A percentile compares a stretch with the other conserved stretches of the same genome.
phyloP scores from a whole-genome alignment of 2,113 vertebrate species.

The Mastomys natalensis region DNA sequence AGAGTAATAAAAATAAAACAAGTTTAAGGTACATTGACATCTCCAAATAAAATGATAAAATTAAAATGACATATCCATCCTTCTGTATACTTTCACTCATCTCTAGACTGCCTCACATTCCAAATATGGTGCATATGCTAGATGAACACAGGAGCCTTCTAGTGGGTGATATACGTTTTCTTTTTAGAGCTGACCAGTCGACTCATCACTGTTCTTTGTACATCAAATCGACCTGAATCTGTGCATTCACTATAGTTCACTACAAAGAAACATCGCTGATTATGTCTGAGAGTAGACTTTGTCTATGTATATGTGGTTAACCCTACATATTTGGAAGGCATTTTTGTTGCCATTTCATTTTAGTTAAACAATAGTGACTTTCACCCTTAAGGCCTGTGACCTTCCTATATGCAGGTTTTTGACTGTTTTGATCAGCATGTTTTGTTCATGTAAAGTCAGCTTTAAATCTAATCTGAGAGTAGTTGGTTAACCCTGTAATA shows the following conservation, averaged over 20 bases:
- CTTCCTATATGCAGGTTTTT: neutral
- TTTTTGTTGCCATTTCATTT: neutral
- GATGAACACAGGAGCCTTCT: neutral
- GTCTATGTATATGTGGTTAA: neutral
- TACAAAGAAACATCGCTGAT: neutral
- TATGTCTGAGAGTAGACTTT: neutral
- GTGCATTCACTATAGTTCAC: neutral
- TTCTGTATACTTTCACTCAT: neutral
- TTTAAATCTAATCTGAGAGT: neutral
- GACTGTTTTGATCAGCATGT: neutral
- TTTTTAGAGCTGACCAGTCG: neutral
- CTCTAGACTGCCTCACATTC: neutral
- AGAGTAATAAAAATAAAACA: neutral
- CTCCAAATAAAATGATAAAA: neutral
- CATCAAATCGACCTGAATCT: too few species aligned
- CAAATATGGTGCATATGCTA: neutral
- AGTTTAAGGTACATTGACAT: neutral
- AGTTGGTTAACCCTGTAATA: neutral
- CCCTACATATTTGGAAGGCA: neutral
- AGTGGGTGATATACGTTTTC: neutral
- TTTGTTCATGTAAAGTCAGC: neutral
- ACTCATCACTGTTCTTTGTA: neutral
- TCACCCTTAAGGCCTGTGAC: neutral
- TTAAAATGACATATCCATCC: neutral
- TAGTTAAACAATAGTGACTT: neutral